phyloP scores from a whole-genome alignment of 1,140 invertebrate genomes.

The Sarcophaga bullata region DNA sequence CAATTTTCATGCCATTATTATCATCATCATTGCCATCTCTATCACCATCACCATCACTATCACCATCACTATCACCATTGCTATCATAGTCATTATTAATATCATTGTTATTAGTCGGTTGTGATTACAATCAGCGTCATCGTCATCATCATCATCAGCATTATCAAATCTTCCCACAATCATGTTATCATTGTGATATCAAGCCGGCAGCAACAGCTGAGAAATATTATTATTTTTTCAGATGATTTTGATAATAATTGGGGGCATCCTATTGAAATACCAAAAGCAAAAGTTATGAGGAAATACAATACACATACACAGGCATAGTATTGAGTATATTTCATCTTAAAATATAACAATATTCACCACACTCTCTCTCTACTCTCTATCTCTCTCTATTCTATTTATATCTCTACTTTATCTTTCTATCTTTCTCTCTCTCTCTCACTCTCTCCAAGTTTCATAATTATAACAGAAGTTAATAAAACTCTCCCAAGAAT shows the following conservation, averaged over 20 bases:
- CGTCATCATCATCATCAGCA: conserved; percentile 19
- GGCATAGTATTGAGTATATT: too few relatives aligned
- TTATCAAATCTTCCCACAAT: too few relatives aligned
- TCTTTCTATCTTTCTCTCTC: neutral
- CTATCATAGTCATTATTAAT: neutral
- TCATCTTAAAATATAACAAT: too few relatives aligned
- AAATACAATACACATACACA: too few relatives aligned
- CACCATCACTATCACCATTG: conserved; percentile 1
- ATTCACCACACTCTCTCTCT: neutral
- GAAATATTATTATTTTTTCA: neutral
- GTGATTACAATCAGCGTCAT: conserved; percentile 14
- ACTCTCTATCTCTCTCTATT: neutral
- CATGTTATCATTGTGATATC: neutral
- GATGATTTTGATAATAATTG: neutral
- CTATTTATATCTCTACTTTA: too few relatives aligned
- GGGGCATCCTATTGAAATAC: neutral
- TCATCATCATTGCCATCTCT: neutral
- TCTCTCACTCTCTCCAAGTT: neutral
- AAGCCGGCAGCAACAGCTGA: too few relatives aligned
- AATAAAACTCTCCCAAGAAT: too few relatives aligned
- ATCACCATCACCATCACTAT: conserved; percentile 12
- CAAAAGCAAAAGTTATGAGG: too few relatives aligned
- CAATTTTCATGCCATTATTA: conserved; percentile 40
- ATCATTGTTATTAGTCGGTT: conserved; percentile 12
- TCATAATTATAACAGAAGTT: too few relatives aligned